A percentile compares a stretch with the other conserved stretches of the same genome.
Evolutionary conservation across 64 coral and sea anemone genomes (phyloP).

Genomic region (Pachyseris speciosa): DNA sequence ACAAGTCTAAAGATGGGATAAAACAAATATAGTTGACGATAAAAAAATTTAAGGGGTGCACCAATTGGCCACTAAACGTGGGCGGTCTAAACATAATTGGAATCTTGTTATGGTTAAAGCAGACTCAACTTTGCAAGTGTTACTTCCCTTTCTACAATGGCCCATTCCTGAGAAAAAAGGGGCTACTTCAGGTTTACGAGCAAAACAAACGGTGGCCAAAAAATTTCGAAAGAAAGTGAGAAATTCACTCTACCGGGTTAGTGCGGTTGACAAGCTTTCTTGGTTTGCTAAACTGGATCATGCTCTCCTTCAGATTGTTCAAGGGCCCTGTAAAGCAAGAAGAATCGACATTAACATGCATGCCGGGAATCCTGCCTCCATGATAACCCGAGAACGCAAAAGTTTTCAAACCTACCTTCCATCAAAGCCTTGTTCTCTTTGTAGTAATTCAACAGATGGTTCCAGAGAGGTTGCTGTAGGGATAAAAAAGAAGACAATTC

Average conservation of each 20-base stretch:
- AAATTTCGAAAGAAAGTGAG: not conserved
- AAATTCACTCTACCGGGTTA: constrained; percentile 83
- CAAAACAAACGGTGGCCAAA: not conserved
- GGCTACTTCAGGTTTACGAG: too few relatives aligned
- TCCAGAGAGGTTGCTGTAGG: constrained; percentile 96
- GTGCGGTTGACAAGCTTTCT: constrained; percentile 97
- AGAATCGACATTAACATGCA: not conserved
- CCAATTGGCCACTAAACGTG: too few relatives aligned
- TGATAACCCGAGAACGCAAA: not conserved
- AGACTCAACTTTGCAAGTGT: too few relatives aligned
- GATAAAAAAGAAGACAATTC: not conserved
- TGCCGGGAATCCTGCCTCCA: too few relatives aligned
- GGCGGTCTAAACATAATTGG: too few relatives aligned
- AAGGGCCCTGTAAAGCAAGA: constrained; percentile 75
- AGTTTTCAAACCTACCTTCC: constrained; percentile 74
- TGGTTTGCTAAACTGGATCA: constrained; percentile 99
- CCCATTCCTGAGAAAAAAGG: too few relatives aligned
- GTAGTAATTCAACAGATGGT: constrained; percentile 99
- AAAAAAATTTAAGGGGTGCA: too few relatives aligned
- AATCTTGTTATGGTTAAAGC: too few relatives aligned
- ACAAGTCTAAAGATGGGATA: not conserved
- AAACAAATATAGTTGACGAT: too few relatives aligned
- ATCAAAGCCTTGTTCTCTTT: constrained; percentile 99
- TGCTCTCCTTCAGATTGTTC: constrained; percentile 99
- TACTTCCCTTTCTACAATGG: too few relatives aligned